phyloP scores from a whole-genome alignment of 64 coral and sea anemone species.

The Pocillopora verrucosa region DNA sequence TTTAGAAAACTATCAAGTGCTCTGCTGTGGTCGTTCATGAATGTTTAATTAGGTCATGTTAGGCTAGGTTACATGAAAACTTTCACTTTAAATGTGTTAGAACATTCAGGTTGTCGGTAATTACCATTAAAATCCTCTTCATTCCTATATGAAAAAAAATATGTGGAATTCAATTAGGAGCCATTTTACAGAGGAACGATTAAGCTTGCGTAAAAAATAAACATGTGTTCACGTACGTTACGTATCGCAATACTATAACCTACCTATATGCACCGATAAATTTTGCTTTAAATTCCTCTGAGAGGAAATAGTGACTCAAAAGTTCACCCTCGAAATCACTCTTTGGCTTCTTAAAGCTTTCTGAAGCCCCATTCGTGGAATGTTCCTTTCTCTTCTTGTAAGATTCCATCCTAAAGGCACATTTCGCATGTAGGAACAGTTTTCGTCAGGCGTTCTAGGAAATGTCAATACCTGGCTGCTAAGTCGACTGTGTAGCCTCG shows the following conservation, averaged over 20 bases:
- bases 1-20: too few relatives aligned
- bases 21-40: too few relatives aligned
- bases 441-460: constrained; percentile 41
- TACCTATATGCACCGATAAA: constrained; percentile 71
- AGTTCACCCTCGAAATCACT: not conserved
- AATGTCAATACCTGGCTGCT: not conserved
- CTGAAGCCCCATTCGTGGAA: not conserved
- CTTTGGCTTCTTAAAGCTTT: constrained; percentile 35
- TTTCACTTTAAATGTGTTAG: not conserved
- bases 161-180: too few relatives aligned
- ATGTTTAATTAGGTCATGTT: too few relatives aligned
- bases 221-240: not conserved
- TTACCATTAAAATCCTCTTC: constrained; percentile 5
- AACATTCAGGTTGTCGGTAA: not conserved
- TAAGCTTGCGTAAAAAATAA: not conserved
- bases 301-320: constrained; percentile 48
- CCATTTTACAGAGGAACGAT: too few relatives aligned
- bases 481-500: not conserved
- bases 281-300: constrained; percentile 59
- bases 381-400: constrained; percentile 30
- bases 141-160: not conserved
- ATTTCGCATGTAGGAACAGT: not conserved
- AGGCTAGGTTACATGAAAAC: too few relatives aligned
- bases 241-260: not conserved
- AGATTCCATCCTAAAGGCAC: not conserved